Percentiles rank a stretch among this genome's conserved stretches.
These are phyloP conservation scores for Psophia crepitans DNA, from an alignment of 2,113 vertebrate species.

Conservation along the genomic window DNA sequence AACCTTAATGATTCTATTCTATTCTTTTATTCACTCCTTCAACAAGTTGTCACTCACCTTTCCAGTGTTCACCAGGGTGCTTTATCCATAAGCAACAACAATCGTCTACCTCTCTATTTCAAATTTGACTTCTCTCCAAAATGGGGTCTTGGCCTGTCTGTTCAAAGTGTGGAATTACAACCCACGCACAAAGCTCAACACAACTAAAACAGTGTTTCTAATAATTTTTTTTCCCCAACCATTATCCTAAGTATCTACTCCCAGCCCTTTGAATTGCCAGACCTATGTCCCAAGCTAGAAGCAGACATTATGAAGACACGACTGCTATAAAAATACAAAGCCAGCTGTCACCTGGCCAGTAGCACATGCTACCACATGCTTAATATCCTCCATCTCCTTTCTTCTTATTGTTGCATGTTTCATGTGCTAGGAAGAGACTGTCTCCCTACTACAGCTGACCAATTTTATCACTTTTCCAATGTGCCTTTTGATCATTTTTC, in stretches of 20 bases:
- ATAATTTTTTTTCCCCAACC: neutral
- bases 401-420: neutral
- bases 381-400: accelerated
- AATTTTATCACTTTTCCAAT: neutral
- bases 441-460: neutral
- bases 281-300: neutral
- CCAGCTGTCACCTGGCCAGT: accelerated
- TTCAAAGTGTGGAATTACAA: neutral
- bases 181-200: neutral
- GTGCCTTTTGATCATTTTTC: neutral
- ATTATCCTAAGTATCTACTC: neutral
- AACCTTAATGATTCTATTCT: no score
- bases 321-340: accelerated
- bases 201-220: neutral
- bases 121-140: neutral
- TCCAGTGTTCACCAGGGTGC: accelerated
- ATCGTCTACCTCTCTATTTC: neutral
- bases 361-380: neutral
- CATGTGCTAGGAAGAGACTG: accelerated
- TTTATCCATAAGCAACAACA: neutral
- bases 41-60: neutral
- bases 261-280: neutral
- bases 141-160: neutral
- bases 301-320: neutral
- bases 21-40: neutral